Percentiles rank a stretch among this genome's conserved stretches.
Conservation (phyloP, 2,888 invertebrate species). For the Octonoba sinensis region DNA sequence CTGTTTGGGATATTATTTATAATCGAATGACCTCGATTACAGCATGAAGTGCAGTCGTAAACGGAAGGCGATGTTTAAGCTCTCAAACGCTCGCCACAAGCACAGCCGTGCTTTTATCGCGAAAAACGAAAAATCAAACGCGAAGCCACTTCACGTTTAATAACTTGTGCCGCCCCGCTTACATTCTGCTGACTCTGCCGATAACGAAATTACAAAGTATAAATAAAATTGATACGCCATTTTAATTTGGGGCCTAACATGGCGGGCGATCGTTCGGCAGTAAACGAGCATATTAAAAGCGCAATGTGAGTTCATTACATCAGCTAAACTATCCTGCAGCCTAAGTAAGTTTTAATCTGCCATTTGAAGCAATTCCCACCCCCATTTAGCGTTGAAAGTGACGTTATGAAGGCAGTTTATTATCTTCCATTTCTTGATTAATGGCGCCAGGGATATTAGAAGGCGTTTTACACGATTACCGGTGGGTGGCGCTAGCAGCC, state of each 20-base stretch:
- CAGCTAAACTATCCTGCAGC: slow-evolving; percentile 64
- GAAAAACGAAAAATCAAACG: slow-evolving; percentile 21
- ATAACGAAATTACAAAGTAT: slow-evolving; percentile 64
- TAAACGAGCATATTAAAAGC: slow-evolving; percentile 64
- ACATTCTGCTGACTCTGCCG: slow-evolving; percentile 57
- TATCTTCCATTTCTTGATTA: slow-evolving; percentile 64
- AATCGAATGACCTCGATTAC: too few species aligned
- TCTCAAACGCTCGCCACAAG: too few species aligned
- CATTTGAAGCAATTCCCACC: slow-evolving; percentile 63
- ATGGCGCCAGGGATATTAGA: slow-evolving; percentile 60
- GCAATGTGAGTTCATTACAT: slow-evolving; percentile 64
- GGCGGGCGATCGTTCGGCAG: slow-evolving; percentile 57
- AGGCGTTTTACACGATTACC: slow-evolving; percentile 63
- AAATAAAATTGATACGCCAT: slow-evolving; percentile 64
- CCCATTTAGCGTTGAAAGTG: slow-evolving; percentile 60
- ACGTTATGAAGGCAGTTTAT: slow-evolving; percentile 64
- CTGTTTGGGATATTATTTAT: too few species aligned
- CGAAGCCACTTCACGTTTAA: slow-evolving; percentile 53
- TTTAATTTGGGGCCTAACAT: slow-evolving; percentile 62
- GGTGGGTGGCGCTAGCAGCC: slow-evolving; percentile 51
- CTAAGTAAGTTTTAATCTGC: slow-evolving; percentile 65
- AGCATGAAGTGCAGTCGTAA: too few species aligned
- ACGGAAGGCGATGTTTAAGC: too few species aligned
- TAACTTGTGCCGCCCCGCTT: slow-evolving; percentile 31
- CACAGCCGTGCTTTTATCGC: not conserved